Evolutionary conservation across 2,797 vertebrate species (phyloP), one percentile per base, ranked within the genome.

Genomic region (Catostomus latipinnis): DNA sequence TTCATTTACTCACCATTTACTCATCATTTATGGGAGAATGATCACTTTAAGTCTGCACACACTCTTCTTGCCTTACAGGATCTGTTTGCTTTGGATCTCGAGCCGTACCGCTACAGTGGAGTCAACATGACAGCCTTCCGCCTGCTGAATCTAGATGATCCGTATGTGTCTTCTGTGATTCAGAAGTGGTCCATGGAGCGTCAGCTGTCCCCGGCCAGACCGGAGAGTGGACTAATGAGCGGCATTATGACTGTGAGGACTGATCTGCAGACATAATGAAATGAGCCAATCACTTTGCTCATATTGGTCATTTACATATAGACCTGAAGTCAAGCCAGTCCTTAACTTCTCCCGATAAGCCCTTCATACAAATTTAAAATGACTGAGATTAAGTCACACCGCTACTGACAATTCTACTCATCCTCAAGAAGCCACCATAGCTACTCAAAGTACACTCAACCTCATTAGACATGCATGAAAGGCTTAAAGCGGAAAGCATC

Each of bases 81-180:
- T 90, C 90, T 98, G 80, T 98, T 97, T 88, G 97, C 97, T 0
- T 88, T 99, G 86, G 96, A 99, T 86, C 91, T 99, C 87, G 97
- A 98, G 87, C 96, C 96, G 13, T 98, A 98, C 78, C 94, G 96
- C 81, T 97, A 98, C 91, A 98, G 96, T 0, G 97, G 97, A 1
- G 97, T 98, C 53, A 97, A 98, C 85, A 96, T 99, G 96, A 99
- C 97, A 0, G 96, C 97, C 0, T 98, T 99, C 76, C 93, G 97
- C 45, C 91, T 99, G 73, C 92, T 99, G 71, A 96, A 97, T 73
- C 88, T 96, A 0, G 96, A 97, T 63, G 94, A 94, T 83, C 95
- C 95, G 0, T 91, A 92, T 0, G 97, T 98, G 34, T 89, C 95
- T 0, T 92, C 96, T 0, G 92, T 97, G 10, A 92, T 97, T 85